Evolutionary conservation across 2,113 vertebrate genomes (phyloP), one percentile per base, ranked within the genome.

Genomic region (Onychostruthus taczanowskii): DNA sequence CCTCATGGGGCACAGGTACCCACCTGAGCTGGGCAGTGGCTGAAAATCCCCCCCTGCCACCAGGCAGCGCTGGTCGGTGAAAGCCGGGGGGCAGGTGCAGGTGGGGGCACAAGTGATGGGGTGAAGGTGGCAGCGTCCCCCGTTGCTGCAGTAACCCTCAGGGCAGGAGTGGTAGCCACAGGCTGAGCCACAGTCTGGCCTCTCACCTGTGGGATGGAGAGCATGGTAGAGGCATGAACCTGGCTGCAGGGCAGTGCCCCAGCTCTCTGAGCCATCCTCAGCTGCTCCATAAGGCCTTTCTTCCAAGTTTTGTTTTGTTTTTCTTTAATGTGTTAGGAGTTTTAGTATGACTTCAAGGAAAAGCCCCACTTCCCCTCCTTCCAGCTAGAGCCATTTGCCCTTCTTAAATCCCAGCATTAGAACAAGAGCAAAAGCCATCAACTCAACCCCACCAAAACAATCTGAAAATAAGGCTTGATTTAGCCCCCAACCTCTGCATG

Each of bases 11-110:
- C 27, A 49, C 10, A 9, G 80, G 69, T 30, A 63, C 94, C 19
- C 72, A 97, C 96, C 94, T 93, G 90, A 0, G 1, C 68, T 89
- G 47, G 92, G 67, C 46, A 83, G 39, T 0, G 95, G 96, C 63
- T 0, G 52, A 84, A 97, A 97, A 35, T 97, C 90, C 2, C 72
- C 92, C 20, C 95, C 96, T 3, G 96, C 95, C 86, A 97, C 50
- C 86, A 90, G 43, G 64, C 96, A 97, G 63, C 0, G 96, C 28
- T 43, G 94, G 89, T 96, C 96, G 0, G 76, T 95, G 83, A 97
- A 97, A 19, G 90, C 88, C 0, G 83, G 47, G 27, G 90, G 92
- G 39, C 96, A 97, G 72, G 56, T 0, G 0, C 96, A 97, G 55
- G 52, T 2, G 0, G 92, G 96, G 26, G 33, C 0, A 3, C 96